Base-by-base conservation (phyloP, 2,113 vertebrate species). In the Otolemur garnettii region DNA sequence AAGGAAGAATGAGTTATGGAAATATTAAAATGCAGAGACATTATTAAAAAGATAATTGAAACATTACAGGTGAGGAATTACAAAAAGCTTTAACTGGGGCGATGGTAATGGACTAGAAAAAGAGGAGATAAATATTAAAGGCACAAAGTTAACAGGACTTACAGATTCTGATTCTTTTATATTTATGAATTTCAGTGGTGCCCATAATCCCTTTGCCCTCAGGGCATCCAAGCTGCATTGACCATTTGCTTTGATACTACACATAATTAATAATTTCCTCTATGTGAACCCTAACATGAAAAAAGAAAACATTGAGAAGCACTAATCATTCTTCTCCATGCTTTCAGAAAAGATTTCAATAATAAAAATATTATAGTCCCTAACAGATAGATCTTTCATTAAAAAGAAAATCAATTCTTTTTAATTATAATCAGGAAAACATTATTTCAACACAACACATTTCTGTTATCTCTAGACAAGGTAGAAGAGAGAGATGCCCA, bases 1-100 rank as follows among this genome's bases (percentile, higher is more conserved):
- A 93, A 66, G 55, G 21, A 95, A 96, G 59, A 79, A 96, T 92
- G 91, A 92, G 15, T 87, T 94, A 60, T 94, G 60, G 87, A 93
- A 94, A 92, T 96, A 96, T 30, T 90, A 95, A 94, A 95, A 95
- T 87, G 69, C 35, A 87, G 72, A 35, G 35, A 60, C 45, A 84
- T 94, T 96, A 94, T 95, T 95, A 72, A 96, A 95, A 96, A 92
- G 87, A 92, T 96, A 96, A 96, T 97, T 96, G 96, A 96, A 94
- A 93, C 80, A 84, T 84, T 90, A 92, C 22, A 92, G 96, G 55
- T 92, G 78, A 96, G 91, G 87, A 95, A 96, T 95, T 92, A 92
- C 92, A 94, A 93, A 96, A 96, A 96, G 53, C 33, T 66, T 95
- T 96, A 74, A 92, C 81, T 72, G 24, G 19, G 45, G 33, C 28